Evolutionary conservation across 2,797 vertebrate genomes (phyloP), one percentile per base, ranked within the genome.

Genomic region (Melanotaenia maccullochi): DNA sequence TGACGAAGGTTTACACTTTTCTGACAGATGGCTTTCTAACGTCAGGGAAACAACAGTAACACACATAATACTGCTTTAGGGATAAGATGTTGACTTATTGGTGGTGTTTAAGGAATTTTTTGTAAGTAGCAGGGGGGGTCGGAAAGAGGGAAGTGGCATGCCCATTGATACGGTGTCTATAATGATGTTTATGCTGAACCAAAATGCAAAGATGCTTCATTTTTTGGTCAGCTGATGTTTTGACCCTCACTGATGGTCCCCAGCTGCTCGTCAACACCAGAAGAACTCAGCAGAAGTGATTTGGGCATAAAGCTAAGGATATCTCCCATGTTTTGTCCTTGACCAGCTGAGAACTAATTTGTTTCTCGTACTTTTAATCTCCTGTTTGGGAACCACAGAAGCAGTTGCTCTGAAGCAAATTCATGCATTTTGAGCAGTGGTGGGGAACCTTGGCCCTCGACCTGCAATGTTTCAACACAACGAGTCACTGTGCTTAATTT

Each of bases 41-140:
- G 56, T 49, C 25, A 32, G 65, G 16, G 65, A 60, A 63, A 61
- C 24, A 71, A 62, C 33, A 49, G 60, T 18, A 1, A 49, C 6
- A 13, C 51, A 25, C 24, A 25, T 5, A 24, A 25, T 12, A 28
- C 51, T 25, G 51, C 11, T 4, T 52, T 12, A 25, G 22, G 1
- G 22, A 24, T 28, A 24, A 28, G 24, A 54, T 28, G 24, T 28
- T 25, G 52, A 28, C 24, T 54, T 2, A 28, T 1, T 16, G 25
- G 51, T 14, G 22, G 25, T 25, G 22, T 28, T 54, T 24, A 14
- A 54, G 24, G 14, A 28, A 14, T 25, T 28, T 25, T 13, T 18
- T 44, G 40, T 14, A 40, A 40, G 38, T 16, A 2, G 40, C 16
- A n/a, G 49, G 3, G 52, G 52, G 22, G 13, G 2, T 5, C 28